phyloP scores from a whole-genome alignment of 1,140 invertebrate genomes.

The Semibalanus balanoides region DNA sequence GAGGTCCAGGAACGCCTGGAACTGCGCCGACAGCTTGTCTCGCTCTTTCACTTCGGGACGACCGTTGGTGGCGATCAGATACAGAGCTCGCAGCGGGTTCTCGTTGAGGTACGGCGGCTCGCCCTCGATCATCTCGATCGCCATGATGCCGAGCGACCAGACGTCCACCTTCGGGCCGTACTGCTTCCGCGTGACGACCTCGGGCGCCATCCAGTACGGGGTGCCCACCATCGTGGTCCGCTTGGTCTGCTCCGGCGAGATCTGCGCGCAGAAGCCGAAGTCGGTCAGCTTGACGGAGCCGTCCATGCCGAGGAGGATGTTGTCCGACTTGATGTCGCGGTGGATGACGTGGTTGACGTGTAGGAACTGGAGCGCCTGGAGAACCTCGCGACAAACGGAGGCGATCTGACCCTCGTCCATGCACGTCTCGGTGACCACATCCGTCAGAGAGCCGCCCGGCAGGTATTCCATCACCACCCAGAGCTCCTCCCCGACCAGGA shows the following conservation, averaged over 20 bases:
- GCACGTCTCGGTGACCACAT: slow-evolving; percentile 96
- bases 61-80: slow-evolving; percentile 48
- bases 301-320: slow-evolving; percentile 93
- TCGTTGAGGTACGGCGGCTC: slow-evolving; percentile 50
- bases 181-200: slow-evolving; percentile 55
- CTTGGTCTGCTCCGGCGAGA: slow-evolving; percentile 95
- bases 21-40: slow-evolving; percentile 34
- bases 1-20: slow-evolving; percentile 39
- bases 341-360: slow-evolving; percentile 99
- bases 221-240: slow-evolving; percentile 98
- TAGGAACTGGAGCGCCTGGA: slow-evolving; percentile 95
- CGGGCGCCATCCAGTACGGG: slow-evolving; percentile 97
- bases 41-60: slow-evolving; percentile 44
- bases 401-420: slow-evolving; percentile 99
- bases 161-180: slow-evolving; percentile 50
- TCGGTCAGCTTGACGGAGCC: slow-evolving; percentile 97
- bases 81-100: slow-evolving; percentile 43
- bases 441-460: slow-evolving; percentile 91
- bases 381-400: slow-evolving; percentile 89
- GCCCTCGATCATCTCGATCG: slow-evolving; percentile 49
- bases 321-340: slow-evolving; percentile 96
- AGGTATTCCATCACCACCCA: slow-evolving; percentile 96
- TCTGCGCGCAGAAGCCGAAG: slow-evolving; percentile 99
- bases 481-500: slow-evolving; percentile 63
- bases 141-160: slow-evolving; percentile 40